Conservation (phyloP, 2,797 vertebrate genomes). For the Oryzias dopingdopingensis region DNA sequence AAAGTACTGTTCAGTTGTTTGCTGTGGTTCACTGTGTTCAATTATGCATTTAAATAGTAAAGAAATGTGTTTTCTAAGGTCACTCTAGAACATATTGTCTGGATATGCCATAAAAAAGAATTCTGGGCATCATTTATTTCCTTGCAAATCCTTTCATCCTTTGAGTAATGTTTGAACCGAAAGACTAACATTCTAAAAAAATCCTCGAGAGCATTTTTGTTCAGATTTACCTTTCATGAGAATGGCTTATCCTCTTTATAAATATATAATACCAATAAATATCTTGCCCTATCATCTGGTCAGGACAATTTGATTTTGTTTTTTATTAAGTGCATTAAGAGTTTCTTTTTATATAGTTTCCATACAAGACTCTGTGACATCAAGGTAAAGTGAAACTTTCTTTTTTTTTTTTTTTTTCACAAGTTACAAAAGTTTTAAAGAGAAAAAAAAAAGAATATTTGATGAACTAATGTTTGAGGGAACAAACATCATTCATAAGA, state of each 20-base stretch:
- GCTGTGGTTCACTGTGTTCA: conserved; percentile 6
- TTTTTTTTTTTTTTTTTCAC: too few relatives aligned
- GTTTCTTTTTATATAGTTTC: too few relatives aligned
- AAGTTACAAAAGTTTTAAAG: not conserved
- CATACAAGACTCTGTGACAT: too few relatives aligned
- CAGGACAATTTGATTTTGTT: not conserved
- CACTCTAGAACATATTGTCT: conserved; percentile 25
- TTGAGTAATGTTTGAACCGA: conserved; percentile 26
- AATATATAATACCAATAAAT: not conserved
- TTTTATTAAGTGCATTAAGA: too few relatives aligned
- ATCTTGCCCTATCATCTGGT: not conserved
- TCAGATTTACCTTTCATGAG: conserved; percentile 30
- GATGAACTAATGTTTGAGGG: not conserved
- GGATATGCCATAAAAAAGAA: conserved; percentile 25
- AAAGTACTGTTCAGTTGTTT: conserved; percentile 30
- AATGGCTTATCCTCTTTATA: conserved; percentile 16
- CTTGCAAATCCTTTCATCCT: conserved; percentile 35
- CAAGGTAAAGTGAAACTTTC: too few relatives aligned
- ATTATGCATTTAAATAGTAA: not conserved
- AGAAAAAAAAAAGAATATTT: not conserved
- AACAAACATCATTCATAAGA: not conserved
- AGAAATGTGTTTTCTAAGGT: conserved; percentile 19
- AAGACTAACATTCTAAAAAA: conserved; percentile 39
- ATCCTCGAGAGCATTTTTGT: conserved; percentile 36
- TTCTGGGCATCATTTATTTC: conserved; percentile 16